phyloP scores from a whole-genome alignment of 1,140 invertebrate species.

The Diploscapter pachys region DNA sequence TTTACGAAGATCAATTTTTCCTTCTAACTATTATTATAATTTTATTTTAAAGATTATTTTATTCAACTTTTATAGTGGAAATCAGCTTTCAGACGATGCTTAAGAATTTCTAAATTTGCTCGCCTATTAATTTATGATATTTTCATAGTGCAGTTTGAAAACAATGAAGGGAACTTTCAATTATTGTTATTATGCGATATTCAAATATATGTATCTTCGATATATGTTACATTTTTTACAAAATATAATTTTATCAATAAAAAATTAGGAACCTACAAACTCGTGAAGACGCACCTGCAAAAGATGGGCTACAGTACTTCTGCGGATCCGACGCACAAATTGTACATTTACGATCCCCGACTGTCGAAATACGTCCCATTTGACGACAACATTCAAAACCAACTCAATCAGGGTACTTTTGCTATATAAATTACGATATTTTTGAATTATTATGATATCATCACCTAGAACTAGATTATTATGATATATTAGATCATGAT shows the following conservation, averaged over 20 bases:
- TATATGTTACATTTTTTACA: neutral
- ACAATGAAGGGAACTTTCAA: slow-evolving; percentile 5
- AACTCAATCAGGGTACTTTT: too few relatives aligned
- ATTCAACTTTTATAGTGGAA: neutral
- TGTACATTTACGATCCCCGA: too few relatives aligned
- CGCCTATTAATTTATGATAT: neutral
- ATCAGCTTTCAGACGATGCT: neutral
- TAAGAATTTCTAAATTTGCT: neutral
- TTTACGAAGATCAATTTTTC: too few relatives aligned
- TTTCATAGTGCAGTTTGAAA: slow-evolving; percentile 5
- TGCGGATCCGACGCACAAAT: too few relatives aligned
- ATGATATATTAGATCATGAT: too few relatives aligned
- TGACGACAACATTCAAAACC: too few relatives aligned
- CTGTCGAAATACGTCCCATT: too few relatives aligned
- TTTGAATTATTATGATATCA: too few relatives aligned
- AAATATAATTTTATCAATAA: neutral
- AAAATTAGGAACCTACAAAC: slow-evolving; percentile 54
- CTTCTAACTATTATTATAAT: too few relatives aligned
- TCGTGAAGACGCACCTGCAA: slow-evolving; percentile 56
- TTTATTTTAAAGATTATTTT: too few relatives aligned
- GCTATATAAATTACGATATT: too few relatives aligned
- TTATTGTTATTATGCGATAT: neutral
- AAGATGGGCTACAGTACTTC: slow-evolving; percentile 1
- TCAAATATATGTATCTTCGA: neutral
- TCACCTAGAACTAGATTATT: too few relatives aligned